A percentile compares a stretch with the other conserved stretches of the same genome.
Evolutionary conservation across 2,888 invertebrate genomes (phyloP).

Genomic region (Lomographa bimaculata): DNA sequence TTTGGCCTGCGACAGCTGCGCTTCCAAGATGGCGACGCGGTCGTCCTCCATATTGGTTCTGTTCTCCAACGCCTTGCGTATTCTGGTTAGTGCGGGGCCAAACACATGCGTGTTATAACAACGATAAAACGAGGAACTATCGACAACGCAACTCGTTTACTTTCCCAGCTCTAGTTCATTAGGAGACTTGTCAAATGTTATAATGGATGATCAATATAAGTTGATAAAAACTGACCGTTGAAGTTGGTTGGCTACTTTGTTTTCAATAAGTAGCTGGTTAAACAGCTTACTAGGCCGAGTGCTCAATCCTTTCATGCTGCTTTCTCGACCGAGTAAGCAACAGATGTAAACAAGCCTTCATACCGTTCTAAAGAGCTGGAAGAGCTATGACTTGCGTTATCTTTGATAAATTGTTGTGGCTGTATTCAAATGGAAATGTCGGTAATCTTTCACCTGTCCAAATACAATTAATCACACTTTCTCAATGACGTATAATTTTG

Average conservation of each 20-base stretch:
- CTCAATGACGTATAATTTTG: constrained; percentile 21
- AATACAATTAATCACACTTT: constrained; percentile 30
- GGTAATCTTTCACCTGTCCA: constrained; percentile 31
- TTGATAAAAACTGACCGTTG: too few species aligned
- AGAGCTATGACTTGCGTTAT: constrained; percentile 35
- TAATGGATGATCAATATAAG: too few species aligned
- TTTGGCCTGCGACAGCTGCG: constrained; percentile 99
- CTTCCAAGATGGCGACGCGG: constrained; percentile 98
- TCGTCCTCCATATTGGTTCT: constrained; percentile 99
- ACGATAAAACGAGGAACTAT: constrained; percentile 51
- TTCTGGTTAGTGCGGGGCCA: constrained; percentile 87
- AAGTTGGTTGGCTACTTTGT: not conserved
- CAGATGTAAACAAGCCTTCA: constrained; percentile 6
- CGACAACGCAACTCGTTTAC: constrained; percentile 26
- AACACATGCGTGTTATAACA: constrained; percentile 83
- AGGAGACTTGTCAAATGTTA: constrained; percentile 12
- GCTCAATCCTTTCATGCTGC: not conserved
- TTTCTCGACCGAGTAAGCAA: constrained; percentile 10
- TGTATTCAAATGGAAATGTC: constrained; percentile 30
- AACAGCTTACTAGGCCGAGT: not conserved
- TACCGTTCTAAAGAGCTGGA: constrained; percentile 16
- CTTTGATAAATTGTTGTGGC: constrained; percentile 33
- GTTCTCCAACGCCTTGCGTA: constrained; percentile 99
- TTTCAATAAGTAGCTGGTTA: not conserved
- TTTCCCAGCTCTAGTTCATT: constrained; percentile 18